These are phyloP conservation scores for Amphiprion ocellaris DNA, from an alignment of 2,113 vertebrate genomes.

Conservation along the genomic window DNA sequence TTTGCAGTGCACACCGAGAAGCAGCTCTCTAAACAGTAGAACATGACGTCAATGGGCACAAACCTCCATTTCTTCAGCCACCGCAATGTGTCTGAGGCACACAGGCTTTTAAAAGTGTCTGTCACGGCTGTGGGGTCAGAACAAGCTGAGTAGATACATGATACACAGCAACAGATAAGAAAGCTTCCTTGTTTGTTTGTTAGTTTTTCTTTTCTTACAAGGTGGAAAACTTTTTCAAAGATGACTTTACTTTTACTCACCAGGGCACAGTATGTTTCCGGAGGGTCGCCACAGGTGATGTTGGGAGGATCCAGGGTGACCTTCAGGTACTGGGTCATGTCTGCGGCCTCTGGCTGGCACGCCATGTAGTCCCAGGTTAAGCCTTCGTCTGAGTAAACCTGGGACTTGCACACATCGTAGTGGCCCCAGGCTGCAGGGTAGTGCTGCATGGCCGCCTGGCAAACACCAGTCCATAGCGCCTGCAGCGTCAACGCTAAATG, in stretches of 20 bases:
- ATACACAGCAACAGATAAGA: conserved; percentile 26
- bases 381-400: conserved; percentile 95
- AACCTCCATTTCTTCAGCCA: conserved; percentile 34
- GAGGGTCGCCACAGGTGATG: conserved; percentile 98
- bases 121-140: conserved; percentile 40
- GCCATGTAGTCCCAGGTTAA: conserved; percentile 99
- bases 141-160: conserved; percentile 14
- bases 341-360: conserved; percentile 96
- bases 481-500: conserved; percentile 91
- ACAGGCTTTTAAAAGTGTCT: conserved; percentile 48
- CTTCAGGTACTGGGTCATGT: conserved; percentile 98
- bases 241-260: conserved; percentile 81
- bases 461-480: conserved; percentile 91
- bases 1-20: conserved; percentile 38
- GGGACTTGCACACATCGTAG: conserved; percentile 97
- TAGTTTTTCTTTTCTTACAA: neutral
- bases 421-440: conserved; percentile 97
- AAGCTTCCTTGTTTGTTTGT: neutral
- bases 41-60: conserved; percentile 59
- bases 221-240: neutral
- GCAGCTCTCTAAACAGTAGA: conserved; percentile 56
- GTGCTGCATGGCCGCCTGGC: conserved; percentile 92
- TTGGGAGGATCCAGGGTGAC: conserved; percentile 95
- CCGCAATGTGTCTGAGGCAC: conserved; percentile 47
- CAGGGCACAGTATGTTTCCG: conserved; percentile 97